Evolutionary conservation across 1,140 invertebrate genomes (phyloP).

Genomic region (Pogonomyrmex californicus): DNA sequence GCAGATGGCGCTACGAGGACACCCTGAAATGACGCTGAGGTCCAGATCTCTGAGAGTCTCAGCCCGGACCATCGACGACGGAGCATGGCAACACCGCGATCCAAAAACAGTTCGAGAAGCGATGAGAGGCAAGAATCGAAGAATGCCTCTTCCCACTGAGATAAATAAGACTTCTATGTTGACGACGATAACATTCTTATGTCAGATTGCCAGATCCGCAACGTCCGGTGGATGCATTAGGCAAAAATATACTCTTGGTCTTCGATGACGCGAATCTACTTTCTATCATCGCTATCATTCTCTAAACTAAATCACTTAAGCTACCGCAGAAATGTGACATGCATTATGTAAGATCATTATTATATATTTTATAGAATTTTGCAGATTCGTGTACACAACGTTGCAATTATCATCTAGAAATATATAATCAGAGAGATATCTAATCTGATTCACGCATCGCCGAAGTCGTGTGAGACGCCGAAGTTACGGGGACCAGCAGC

Average conservation of each 20-base stretch:
- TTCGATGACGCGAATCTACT: slow-evolving; percentile 23
- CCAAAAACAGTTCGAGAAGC: slow-evolving; percentile 85
- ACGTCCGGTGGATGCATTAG: slow-evolving; percentile 5
- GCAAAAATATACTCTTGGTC: slow-evolving; percentile 62
- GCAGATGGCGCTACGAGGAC: slow-evolving; percentile 89
- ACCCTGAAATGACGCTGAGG: slow-evolving; percentile 79
- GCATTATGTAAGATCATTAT: slow-evolving; percentile 10
- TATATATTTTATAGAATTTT: slow-evolving; percentile 68
- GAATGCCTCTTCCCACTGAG: slow-evolving; percentile 70
- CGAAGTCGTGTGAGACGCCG: slow-evolving; percentile 6
- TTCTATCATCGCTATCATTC: not conserved
- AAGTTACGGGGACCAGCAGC: slow-evolving; percentile 17
- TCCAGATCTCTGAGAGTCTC: slow-evolving; percentile 62
- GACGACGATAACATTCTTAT: slow-evolving; percentile 66
- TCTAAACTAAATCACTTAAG: not conserved
- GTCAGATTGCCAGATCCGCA: slow-evolving; percentile 78
- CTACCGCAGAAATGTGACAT: slow-evolving; percentile 14
- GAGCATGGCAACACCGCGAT: slow-evolving; percentile 81
- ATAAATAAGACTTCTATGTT: slow-evolving; percentile 76
- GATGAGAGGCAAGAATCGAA: slow-evolving; percentile 35
- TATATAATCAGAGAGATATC: slow-evolving; percentile 3
- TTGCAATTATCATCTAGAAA: slow-evolving; percentile 35
- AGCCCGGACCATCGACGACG: slow-evolving; percentile 50
- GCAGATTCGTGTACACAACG: slow-evolving; percentile 45
- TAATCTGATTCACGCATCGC: slow-evolving; percentile 49